These are phyloP conservation scores for Resseliella maxima DNA, from an alignment of 2,888 invertebrate species.

Conservation along the genomic window DNA sequence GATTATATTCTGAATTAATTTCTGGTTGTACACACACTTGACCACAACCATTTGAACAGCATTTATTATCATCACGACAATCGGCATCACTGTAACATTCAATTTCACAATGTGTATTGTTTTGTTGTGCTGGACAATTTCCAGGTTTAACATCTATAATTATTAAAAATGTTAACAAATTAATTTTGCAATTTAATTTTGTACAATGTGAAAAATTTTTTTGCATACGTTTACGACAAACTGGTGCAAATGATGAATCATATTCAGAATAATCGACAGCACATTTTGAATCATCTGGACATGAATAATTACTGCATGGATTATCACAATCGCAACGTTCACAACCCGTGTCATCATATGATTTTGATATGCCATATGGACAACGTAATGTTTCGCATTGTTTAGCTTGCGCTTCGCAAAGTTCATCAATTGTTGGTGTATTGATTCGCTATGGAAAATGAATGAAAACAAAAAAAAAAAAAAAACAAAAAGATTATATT, in stretches of 20 bases:
- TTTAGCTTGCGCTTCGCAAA: conserved; percentile 71
- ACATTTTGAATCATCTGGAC: conserved; percentile 76
- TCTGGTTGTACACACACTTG: conserved; percentile 75
- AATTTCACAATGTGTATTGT: conserved; percentile 72
- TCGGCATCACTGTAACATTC: conserved; percentile 86
- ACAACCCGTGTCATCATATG: conserved; percentile 74
- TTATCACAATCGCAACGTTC: conserved; percentile 79
- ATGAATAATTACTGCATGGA: conserved; percentile 76
- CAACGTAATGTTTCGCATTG: conserved; percentile 77
- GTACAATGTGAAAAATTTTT: background rate
- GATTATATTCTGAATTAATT: conserved; percentile 65
- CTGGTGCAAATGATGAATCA: conserved; percentile 63
- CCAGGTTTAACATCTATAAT: conserved; percentile 76
- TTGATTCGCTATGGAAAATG: conserved; percentile 69
- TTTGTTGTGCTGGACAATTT: conserved; percentile 71
- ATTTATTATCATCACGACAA: conserved; percentile 82
- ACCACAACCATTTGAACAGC: conserved; percentile 84
- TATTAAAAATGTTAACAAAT: background rate
- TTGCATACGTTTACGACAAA: conserved; percentile 63
- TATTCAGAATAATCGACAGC: conserved; percentile 69
- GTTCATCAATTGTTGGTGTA: conserved; percentile 63
- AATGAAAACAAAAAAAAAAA: background rate
- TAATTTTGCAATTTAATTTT: background rate
- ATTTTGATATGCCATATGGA: conserved; percentile 77
- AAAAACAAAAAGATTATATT: too few species aligned